Conservation (phyloP, 1,140 invertebrate species). For the Scaptomyza hsui region DNA sequence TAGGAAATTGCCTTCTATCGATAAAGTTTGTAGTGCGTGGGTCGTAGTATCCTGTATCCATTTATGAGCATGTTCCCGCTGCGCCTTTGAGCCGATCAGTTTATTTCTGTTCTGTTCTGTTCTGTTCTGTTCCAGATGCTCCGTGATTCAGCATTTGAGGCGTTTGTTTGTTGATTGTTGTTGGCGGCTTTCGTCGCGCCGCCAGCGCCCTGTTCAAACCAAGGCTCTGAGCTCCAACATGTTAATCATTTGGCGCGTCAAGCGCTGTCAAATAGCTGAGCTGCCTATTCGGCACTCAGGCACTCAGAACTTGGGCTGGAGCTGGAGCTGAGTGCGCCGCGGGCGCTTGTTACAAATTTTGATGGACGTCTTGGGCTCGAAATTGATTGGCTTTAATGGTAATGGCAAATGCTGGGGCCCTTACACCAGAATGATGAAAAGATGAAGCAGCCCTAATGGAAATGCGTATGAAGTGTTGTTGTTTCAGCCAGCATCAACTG, state of each 20-base stretch:
- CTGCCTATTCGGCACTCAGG: slow-evolving; percentile 3
- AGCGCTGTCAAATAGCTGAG: slow-evolving; percentile 44
- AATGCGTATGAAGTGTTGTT: slow-evolving; percentile 8
- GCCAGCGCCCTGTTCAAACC: slow-evolving; percentile 5
- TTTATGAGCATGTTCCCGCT: too few species aligned
- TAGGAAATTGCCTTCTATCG: slow-evolving; percentile 12
- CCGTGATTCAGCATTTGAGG: slow-evolving; percentile 40
- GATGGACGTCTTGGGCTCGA: slow-evolving; percentile 68
- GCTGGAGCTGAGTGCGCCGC: slow-evolving; percentile 51
- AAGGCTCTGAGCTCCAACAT: slow-evolving; percentile 55
- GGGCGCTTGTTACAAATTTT: slow-evolving; percentile 79
- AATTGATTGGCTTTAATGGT: slow-evolving; percentile 81
- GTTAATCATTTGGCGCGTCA: slow-evolving; percentile 77
- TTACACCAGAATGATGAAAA: slow-evolving; percentile 3
- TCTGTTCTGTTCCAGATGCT: slow-evolving; percentile 11
- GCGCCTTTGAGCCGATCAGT: too few species aligned
- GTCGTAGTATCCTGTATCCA: too few species aligned
- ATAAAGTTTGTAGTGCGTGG: too few species aligned
- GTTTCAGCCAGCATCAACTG: slow-evolving; percentile 17
- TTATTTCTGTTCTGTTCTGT: slow-evolving; percentile 7
- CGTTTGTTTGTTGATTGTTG: slow-evolving; percentile 41
- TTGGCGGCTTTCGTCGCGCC: slow-evolving; percentile 40
- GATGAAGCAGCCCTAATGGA: slow-evolving; percentile 46
- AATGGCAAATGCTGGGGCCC: slow-evolving; percentile 58
- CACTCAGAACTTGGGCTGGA: neutral